Conservation (phyloP, 2,797 vertebrate species). For the Antennarius maculatus region DNA sequence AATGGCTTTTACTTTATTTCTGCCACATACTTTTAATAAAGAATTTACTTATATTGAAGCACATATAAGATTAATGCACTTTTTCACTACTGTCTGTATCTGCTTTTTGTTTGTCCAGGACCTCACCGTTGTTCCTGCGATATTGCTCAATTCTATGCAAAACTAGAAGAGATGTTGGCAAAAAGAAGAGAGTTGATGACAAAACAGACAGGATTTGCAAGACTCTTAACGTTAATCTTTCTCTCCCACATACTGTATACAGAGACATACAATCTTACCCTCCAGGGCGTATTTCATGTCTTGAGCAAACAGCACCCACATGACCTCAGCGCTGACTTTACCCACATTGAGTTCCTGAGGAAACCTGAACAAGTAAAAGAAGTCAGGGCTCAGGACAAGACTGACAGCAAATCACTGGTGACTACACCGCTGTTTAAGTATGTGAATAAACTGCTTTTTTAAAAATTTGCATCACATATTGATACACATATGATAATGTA, state of each 20-base stretch:
- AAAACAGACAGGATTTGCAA: background rate
- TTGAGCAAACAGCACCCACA: slow-evolving; percentile 96
- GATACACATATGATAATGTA: too few relatives aligned
- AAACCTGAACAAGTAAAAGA: slow-evolving; percentile 69
- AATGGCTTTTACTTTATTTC: too few relatives aligned
- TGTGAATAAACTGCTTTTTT: background rate
- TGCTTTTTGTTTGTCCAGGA: slow-evolving; percentile 3
- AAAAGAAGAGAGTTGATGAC: slow-evolving; percentile 18
- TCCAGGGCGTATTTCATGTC: slow-evolving; percentile 98
- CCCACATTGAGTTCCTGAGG: slow-evolving; percentile 91
- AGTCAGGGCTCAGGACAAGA: slow-evolving; percentile 6
- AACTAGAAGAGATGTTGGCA: slow-evolving; percentile 62
- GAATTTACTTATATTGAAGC: too few relatives aligned
- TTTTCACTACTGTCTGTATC: slow-evolving; percentile 7
- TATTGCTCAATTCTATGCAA: slow-evolving; percentile 60
- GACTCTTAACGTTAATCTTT: background rate
- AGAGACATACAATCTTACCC: slow-evolving; percentile 80
- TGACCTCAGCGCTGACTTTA: slow-evolving; percentile 95
- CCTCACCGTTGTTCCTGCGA: slow-evolving; percentile 77
- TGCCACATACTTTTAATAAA: too few relatives aligned
- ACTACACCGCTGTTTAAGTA: background rate
- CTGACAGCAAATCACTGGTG: background rate
- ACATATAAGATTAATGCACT: background rate
- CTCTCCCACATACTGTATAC: background rate
- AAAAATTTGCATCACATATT: too few relatives aligned